Percentiles rank a stretch among this genome's conserved stretches.
Evolutionary conservation across 2,113 vertebrate genomes (phyloP).

Genomic region (Echinops telfairi): DNA sequence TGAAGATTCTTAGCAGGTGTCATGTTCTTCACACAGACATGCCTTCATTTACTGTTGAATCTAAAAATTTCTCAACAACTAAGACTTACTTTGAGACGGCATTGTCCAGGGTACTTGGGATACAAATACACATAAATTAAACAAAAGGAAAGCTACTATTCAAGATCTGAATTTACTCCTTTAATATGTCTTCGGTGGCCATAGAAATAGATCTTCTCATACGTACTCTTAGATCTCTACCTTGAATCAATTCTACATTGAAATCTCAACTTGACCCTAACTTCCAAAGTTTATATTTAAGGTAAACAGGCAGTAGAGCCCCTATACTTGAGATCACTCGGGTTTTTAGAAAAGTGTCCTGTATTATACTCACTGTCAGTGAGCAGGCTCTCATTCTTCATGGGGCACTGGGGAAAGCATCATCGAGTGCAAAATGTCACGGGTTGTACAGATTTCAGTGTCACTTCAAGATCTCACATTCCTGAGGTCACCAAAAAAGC

Average conservation of each 20-base stretch:
- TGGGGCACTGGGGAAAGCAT: not conserved
- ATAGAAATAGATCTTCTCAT: not conserved
- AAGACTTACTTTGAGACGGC: not conserved
- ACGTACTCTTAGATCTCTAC: not conserved
- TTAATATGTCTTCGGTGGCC: not conserved
- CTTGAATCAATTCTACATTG: not conserved
- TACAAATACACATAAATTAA: not conserved
- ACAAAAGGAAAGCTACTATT: not conserved
- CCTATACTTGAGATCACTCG: not conserved
- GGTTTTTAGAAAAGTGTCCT: not conserved
- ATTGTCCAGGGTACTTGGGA: not conserved
- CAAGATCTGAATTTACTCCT: not conserved
- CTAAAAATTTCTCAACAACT: not conserved
- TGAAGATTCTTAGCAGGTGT: not conserved
- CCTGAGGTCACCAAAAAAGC: not conserved
- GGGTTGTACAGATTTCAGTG: not conserved
- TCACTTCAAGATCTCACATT: conserved; percentile 15
- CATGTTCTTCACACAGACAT: not conserved
- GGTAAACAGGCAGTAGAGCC: not conserved
- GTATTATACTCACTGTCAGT: not conserved
- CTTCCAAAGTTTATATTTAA: conserved; percentile 35
- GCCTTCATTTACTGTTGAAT: not conserved
- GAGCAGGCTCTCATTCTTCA: not conserved
- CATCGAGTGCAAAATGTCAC: not conserved
- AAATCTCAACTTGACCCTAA: not conserved